A percentile compares a stretch with the other conserved stretches of the same genome.
These are phyloP conservation scores for Leptarthrus brevirostris DNA, from an alignment of 2,888 invertebrate genomes.

Conservation along the genomic window DNA sequence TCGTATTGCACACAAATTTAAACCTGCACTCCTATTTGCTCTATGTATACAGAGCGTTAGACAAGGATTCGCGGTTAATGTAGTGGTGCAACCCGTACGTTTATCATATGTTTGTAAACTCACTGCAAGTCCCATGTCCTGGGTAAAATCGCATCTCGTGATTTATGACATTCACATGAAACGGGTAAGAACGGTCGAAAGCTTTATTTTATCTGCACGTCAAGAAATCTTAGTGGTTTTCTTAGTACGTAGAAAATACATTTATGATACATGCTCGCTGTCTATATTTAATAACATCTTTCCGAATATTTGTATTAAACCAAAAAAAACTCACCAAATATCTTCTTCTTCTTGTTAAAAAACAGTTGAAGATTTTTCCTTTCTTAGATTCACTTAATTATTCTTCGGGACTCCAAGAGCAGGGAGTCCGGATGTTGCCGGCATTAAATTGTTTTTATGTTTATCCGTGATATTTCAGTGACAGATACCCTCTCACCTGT, in stretches of 20 bases:
- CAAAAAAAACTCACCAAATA: too few relatives aligned
- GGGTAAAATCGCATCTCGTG: conserved; percentile 39
- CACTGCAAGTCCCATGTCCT: conserved; percentile 37
- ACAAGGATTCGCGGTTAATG: background rate
- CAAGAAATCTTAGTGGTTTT: conserved; percentile 38
- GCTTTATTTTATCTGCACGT: conserved; percentile 42
- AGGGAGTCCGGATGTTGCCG: background rate
- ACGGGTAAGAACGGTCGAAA: conserved; percentile 2
- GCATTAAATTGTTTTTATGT: conserved; percentile 29
- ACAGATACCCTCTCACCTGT: background rate
- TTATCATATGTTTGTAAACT: conserved; percentile 32
- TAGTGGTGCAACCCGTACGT: conserved; percentile 6
- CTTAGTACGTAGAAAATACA: background rate
- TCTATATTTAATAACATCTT: background rate
- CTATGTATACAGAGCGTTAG: background rate
- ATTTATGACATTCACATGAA: conserved; percentile 34
- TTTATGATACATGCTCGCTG: background rate
- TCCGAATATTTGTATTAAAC: background rate
- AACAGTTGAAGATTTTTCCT: too few relatives aligned
- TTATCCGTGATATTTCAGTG: background rate
- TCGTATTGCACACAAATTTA: conserved; percentile 51
- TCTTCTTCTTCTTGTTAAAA: too few relatives aligned
- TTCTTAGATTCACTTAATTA: background rate
- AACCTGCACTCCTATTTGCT: conserved; percentile 29
- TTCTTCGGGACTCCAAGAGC: background rate